phyloP scores from a whole-genome alignment of 1,140 invertebrate species.

The Epicauta chinensis region DNA sequence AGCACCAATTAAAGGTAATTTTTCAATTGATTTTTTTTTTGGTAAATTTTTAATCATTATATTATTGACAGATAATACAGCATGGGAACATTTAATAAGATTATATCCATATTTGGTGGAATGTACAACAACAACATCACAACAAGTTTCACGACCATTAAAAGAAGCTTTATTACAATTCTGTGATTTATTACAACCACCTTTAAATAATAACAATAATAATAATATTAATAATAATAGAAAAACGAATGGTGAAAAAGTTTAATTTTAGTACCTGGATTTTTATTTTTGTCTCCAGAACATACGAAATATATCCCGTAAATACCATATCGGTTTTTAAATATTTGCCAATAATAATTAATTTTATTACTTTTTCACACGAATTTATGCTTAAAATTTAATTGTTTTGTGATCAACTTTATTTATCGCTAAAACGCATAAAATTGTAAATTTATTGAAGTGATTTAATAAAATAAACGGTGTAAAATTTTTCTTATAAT shows the following conservation, averaged over 20 bases:
- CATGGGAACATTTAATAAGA: conserved; percentile 88
- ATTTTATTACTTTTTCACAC: no score
- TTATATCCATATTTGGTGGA: conserved; percentile 88
- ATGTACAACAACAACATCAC: conserved; percentile 70
- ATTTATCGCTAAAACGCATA: no score
- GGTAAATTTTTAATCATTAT: conserved; percentile 16
- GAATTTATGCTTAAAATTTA: no score
- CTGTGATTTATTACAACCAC: conserved; percentile 74
- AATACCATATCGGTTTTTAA: no score
- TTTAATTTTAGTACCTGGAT: conserved; percentile 2
- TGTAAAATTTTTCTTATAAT: no score
- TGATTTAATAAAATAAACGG: no score
- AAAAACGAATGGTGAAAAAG: conserved; percentile 20
- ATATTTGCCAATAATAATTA: no score
- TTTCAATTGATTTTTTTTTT: conserved; percentile 8
- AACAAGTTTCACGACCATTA: conserved; percentile 75
- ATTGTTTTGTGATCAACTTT: no score
- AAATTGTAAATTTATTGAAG: no score
- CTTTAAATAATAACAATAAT: conserved; percentile 27
- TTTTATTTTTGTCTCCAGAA: no score
- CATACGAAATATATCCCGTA: no score
- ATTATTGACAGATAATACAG: conserved; percentile 69
- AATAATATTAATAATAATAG: conserved; percentile 2
- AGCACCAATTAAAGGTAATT: conserved; percentile 52
- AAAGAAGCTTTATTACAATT: conserved; percentile 84